Evolutionary conservation across 2,888 invertebrate species (phyloP).

Genomic region (Drosophila antonietae): DNA sequence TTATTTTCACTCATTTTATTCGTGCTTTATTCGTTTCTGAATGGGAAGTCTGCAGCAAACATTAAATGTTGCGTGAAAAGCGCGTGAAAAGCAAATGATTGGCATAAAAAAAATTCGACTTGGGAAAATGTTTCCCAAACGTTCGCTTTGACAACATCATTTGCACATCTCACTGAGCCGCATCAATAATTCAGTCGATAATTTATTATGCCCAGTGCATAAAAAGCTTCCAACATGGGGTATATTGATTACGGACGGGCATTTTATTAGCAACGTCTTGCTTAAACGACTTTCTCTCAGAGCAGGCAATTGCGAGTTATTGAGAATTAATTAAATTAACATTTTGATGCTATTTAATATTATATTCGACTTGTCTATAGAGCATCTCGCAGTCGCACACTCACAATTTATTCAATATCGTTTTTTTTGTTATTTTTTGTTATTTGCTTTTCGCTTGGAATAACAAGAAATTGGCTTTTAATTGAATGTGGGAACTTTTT

Average conservation of each 20-base stretch:
- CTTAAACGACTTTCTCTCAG: neutral
- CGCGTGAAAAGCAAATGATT: conserved; percentile 61
- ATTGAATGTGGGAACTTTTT: conserved; percentile 30
- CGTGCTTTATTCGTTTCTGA: conserved; percentile 22
- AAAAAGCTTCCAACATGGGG: neutral
- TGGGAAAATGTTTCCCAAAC: conserved; percentile 30
- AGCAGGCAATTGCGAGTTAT: neutral
- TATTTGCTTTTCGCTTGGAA: conserved; percentile 8
- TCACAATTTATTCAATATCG: neutral
- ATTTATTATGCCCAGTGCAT: conserved; percentile 38
- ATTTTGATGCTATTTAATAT: neutral
- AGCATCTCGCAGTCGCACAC: neutral
- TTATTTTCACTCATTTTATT: conserved; percentile 32
- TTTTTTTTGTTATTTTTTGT: conserved; percentile 1
- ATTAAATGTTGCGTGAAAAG: conserved; percentile 75
- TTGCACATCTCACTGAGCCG: conserved; percentile 58
- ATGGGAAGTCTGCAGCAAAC: conserved; percentile 22
- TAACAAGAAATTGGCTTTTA: conserved; percentile 52
- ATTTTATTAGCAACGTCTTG: neutral
- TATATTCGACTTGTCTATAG: neutral
- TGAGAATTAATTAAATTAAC: neutral
- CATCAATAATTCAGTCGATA: conserved; percentile 59
- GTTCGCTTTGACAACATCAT: conserved; percentile 57
- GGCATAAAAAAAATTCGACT: conserved; percentile 41
- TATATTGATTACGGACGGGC: neutral